phyloP scores from a whole-genome alignment of 2,797 vertebrate species.

The Argyrosomus regius region DNA sequence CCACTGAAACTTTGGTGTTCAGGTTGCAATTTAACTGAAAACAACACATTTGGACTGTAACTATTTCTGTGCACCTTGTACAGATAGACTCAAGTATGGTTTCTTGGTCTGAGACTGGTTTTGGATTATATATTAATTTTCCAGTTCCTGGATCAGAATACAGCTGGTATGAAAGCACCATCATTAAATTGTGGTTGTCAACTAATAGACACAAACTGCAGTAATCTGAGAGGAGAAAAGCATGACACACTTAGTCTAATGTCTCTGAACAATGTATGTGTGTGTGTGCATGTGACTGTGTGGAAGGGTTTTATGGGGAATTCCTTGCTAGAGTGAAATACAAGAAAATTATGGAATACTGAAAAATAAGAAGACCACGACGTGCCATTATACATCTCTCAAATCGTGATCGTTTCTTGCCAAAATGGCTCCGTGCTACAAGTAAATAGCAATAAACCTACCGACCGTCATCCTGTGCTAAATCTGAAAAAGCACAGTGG shows the following conservation, averaged over 20 bases:
- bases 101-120: background rate
- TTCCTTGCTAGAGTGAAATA: background rate
- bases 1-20: background rate
- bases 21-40: background rate
- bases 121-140: background rate
- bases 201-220: background rate
- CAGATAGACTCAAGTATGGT: too few species aligned
- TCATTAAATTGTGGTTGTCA: background rate
- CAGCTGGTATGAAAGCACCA: too few species aligned
- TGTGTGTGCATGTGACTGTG: background rate
- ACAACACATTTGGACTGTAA: background rate
- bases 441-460: slow-evolving; percentile 1
- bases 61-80: background rate
- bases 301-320: background rate
- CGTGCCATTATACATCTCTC: slow-evolving; percentile 1
- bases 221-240: background rate
- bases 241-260: background rate
- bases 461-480: background rate
- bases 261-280: slow-evolving; percentile 7
- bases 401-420: background rate
- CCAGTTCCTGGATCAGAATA: background rate
- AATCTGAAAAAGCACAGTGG: background rate
- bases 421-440: background rate
- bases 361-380: background rate
- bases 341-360: background rate